Conservation (phyloP, 1,140 invertebrate species). For the Lutraria rhynchaena region DNA sequence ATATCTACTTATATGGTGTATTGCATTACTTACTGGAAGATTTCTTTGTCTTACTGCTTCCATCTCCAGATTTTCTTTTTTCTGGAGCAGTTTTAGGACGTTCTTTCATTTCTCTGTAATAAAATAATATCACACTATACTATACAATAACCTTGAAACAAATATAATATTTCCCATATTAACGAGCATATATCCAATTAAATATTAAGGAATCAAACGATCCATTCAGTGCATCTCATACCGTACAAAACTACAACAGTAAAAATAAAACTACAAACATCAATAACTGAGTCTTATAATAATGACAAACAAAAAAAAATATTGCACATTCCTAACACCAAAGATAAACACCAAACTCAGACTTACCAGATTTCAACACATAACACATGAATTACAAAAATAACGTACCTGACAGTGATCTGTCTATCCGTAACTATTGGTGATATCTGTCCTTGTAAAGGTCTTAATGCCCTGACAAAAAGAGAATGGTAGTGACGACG, state of each 20-base stretch:
- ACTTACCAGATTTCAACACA: not conserved
- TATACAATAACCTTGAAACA: too few relatives aligned
- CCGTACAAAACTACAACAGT: too few relatives aligned
- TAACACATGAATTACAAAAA: not conserved
- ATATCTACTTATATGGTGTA: too few relatives aligned
- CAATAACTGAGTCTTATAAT: too few relatives aligned
- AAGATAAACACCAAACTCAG: not conserved
- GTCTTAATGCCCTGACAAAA: slow-evolving; percentile 69
- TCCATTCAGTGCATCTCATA: too few relatives aligned
- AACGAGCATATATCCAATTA: too few relatives aligned
- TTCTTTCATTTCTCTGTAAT: slow-evolving; percentile 57
- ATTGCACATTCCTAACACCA: not conserved
- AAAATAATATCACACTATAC: too few relatives aligned
- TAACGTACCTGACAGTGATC: slow-evolving; percentile 48
- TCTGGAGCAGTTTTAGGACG: slow-evolving; percentile 44
- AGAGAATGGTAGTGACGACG: slow-evolving; percentile 73
- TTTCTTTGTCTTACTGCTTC: slow-evolving; percentile 32
- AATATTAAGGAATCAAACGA: too few relatives aligned
- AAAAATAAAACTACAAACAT: too few relatives aligned
- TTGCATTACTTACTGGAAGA: slow-evolving; percentile 15
- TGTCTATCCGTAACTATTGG: slow-evolving; percentile 38
- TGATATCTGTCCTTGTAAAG: slow-evolving; percentile 67
- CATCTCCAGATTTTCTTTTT: slow-evolving; percentile 31
- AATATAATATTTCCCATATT: too few relatives aligned
- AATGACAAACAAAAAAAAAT: not conserved